These are phyloP conservation scores for Lordiphosa mommai DNA, from an alignment of 1,140 invertebrate genomes.

Conservation along the genomic window DNA sequence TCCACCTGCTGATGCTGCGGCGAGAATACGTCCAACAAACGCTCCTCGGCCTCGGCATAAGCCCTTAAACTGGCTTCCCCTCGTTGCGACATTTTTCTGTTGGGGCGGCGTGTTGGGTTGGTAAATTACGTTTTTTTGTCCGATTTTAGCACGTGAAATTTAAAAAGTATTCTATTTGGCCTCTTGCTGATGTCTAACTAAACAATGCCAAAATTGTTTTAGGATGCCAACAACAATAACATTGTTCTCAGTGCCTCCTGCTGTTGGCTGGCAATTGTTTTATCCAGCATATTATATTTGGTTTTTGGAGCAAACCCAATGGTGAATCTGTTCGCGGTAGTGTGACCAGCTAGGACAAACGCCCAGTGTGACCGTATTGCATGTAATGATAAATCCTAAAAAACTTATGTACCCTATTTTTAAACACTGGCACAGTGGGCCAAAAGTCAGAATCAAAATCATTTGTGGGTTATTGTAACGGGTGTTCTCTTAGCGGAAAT, in stretches of 20 bases:
- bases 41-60: constrained; percentile 2
- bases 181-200: constrained; percentile 18
- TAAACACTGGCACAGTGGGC: too few species aligned
- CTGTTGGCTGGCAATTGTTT: background rate
- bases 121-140: constrained; percentile 23
- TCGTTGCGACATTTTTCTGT: constrained; percentile 32
- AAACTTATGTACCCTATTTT: too few species aligned
- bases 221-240: constrained; percentile 15
- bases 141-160: constrained; percentile 70
- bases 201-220: constrained; percentile 33
- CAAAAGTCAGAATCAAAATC: too few species aligned
- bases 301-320: too few species aligned
- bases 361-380: too few species aligned
- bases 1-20: constrained; percentile 9
- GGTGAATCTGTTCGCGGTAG: too few species aligned
- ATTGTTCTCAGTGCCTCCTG: constrained; percentile 18
- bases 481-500: too few species aligned
- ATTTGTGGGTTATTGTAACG: too few species aligned
- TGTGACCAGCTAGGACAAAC: background rate
- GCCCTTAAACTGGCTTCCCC: constrained; percentile 12
- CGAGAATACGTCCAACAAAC: constrained; percentile 46
- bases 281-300: background rate
- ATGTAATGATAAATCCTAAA: too few species aligned
- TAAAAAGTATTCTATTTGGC: constrained; percentile 23
- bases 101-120: background rate